Conservation (phyloP, 2,888 invertebrate genomes). For the Pandemis heparana region DNA sequence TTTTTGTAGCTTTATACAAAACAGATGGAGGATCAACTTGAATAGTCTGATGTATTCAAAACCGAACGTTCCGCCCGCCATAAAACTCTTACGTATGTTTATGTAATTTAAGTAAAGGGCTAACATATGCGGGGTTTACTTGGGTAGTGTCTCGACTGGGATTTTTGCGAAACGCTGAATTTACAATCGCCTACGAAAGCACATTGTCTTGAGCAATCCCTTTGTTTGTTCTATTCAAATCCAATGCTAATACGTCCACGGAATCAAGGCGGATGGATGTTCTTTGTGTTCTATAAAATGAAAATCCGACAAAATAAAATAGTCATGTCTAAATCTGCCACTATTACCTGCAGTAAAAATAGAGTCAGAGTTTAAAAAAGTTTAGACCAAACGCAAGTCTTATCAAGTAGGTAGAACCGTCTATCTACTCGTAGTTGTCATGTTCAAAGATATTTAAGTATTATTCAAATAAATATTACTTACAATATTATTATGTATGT, state of each 20-base stretch:
- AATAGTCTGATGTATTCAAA: conserved; percentile 37
- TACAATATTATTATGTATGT: too few relatives aligned
- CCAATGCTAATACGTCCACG: conserved; percentile 82
- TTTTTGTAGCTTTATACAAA: neutral
- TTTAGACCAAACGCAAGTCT: too few relatives aligned
- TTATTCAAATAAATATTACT: too few relatives aligned
- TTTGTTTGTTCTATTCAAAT: conserved; percentile 86
- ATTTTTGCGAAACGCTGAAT: conserved; percentile 83
- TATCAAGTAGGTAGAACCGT: too few relatives aligned
- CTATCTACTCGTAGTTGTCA: too few relatives aligned
- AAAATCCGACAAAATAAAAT: conserved; percentile 73
- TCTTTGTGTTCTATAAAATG: conserved; percentile 73
- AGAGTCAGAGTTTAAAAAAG: too few relatives aligned
- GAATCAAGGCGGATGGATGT: conserved; percentile 82
- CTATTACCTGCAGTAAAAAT: too few relatives aligned
- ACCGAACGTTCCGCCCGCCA: conserved; percentile 22
- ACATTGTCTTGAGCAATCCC: conserved; percentile 82
- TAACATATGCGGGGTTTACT: conserved; percentile 42
- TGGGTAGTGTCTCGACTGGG: conserved; percentile 55
- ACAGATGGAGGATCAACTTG: conserved; percentile 4
- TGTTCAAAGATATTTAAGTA: too few relatives aligned
- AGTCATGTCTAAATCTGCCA: conserved; percentile 50
- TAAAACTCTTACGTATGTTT: conserved; percentile 41
- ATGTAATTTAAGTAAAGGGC: conserved; percentile 36
- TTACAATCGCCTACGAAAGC: conserved; percentile 84